Conservation (phyloP, 2,888 invertebrate species). For the Tineola bisselliella region DNA sequence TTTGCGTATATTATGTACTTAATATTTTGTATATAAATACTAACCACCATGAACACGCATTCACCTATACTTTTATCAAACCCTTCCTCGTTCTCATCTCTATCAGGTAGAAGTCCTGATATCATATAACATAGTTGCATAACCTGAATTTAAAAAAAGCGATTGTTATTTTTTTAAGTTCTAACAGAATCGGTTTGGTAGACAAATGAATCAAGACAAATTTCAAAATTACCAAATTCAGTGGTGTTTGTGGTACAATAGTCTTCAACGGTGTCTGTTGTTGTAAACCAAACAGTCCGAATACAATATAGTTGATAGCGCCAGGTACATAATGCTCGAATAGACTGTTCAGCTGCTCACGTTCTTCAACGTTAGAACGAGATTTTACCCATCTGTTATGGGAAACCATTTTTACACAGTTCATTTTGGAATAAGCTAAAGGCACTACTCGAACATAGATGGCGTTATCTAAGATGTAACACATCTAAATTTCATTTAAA, state of each 20-base stretch:
- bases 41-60: slow-evolving; percentile 74
- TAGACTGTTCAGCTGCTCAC: slow-evolving; percentile 62
- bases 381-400: slow-evolving; percentile 72
- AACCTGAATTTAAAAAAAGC: slow-evolving; percentile 54
- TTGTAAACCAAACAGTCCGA: slow-evolving; percentile 78
- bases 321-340: slow-evolving; percentile 81
- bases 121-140: slow-evolving; percentile 84
- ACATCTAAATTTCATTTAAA: no score
- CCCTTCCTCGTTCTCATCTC: slow-evolving; percentile 54
- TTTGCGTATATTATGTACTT: no score
- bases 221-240: slow-evolving; percentile 75
- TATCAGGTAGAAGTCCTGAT: slow-evolving; percentile 74
- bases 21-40: slow-evolving; percentile 20
- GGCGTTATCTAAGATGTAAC: neutral
- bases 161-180: neutral
- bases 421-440: neutral
- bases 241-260: slow-evolving; percentile 84
- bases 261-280: slow-evolving; percentile 79
- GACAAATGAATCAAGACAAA: neutral
- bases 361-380: slow-evolving; percentile 61
- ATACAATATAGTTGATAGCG: slow-evolving; percentile 76
- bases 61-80: slow-evolving; percentile 71
- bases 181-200: no score
- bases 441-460: no score
- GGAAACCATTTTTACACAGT: neutral